phyloP scores from a whole-genome alignment of 2,797 vertebrate species.

The Aulostomus chinensis region DNA sequence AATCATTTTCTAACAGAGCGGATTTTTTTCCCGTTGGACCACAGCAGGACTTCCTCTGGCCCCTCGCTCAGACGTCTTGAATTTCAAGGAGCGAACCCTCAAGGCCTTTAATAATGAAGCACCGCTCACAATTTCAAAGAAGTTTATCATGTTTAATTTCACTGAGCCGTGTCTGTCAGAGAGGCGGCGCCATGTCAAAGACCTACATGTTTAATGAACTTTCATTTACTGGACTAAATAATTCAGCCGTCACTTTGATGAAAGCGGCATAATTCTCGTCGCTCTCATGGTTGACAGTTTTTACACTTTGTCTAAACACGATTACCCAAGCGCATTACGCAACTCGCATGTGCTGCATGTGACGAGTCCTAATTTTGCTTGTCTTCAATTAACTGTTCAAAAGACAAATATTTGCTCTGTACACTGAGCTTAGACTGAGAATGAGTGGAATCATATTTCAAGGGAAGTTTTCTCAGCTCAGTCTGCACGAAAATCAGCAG shows the following conservation, averaged over 20 bases:
- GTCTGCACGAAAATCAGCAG: too few relatives aligned
- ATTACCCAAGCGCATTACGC: constrained; percentile 54
- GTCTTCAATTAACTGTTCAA: constrained; percentile 5
- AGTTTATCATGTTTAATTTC: constrained; percentile 42
- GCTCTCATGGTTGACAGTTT: constrained; percentile 42
- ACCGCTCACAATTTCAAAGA: constrained; percentile 55
- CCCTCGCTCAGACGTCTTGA: too few relatives aligned
- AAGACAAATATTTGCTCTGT: too few relatives aligned
- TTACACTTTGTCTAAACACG: constrained; percentile 63
- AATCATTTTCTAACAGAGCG: too few relatives aligned
- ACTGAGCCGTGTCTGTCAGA: constrained; percentile 51
- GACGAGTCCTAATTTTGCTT: constrained; percentile 18
- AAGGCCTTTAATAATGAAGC: constrained; percentile 64
- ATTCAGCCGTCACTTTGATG: constrained; percentile 67
- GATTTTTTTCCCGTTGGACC: too few relatives aligned
- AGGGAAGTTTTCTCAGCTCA: too few relatives aligned
- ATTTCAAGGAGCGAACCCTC: constrained; percentile 52
- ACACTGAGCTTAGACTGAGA: too few relatives aligned
- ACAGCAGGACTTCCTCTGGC: too few relatives aligned
- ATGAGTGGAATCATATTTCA: too few relatives aligned
- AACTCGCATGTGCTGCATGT: constrained; percentile 20
- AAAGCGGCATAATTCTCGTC: constrained; percentile 35
- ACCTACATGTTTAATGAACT: constrained; percentile 69
- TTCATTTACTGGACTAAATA: constrained; percentile 73
- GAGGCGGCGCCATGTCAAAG: constrained; percentile 46